phyloP scores from a whole-genome alignment of 2,113 vertebrate species.

The Ploceus nigricollis region DNA sequence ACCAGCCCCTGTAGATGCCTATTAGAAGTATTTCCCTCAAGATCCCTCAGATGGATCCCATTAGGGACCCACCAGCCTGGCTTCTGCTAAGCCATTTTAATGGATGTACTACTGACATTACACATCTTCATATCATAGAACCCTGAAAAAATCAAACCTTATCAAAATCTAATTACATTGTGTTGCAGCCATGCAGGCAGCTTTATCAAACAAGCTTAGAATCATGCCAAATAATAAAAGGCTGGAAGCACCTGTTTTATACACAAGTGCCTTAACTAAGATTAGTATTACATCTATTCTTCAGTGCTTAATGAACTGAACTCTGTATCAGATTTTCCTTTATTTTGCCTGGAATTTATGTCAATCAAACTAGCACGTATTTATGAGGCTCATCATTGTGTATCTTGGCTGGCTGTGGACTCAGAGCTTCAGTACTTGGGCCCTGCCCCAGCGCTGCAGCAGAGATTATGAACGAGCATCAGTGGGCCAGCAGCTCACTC shows the following conservation, averaged over 20 bases:
- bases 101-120: background rate
- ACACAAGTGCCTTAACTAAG: background rate
- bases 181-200: background rate
- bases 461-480: background rate
- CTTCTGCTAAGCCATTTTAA: background rate
- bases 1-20: background rate
- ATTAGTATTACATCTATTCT: background rate
- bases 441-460: background rate
- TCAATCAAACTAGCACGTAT: background rate
- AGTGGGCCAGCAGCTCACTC: background rate
- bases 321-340: slow-evolving; percentile 21
- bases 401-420: background rate
- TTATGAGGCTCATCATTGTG: background rate
- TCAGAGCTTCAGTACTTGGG: background rate
- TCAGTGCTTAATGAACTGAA: background rate
- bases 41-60: background rate
- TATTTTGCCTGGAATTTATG: background rate
- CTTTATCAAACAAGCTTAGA: background rate
- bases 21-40: background rate
- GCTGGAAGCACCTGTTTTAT: background rate
- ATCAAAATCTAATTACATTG: background rate
- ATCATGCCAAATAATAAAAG: background rate
- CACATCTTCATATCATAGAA: background rate
- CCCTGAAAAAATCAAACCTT: background rate
- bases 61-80: background rate